Base-by-base conservation (phyloP, 2,888 invertebrate species). In the Microdon myrmicae region DNA sequence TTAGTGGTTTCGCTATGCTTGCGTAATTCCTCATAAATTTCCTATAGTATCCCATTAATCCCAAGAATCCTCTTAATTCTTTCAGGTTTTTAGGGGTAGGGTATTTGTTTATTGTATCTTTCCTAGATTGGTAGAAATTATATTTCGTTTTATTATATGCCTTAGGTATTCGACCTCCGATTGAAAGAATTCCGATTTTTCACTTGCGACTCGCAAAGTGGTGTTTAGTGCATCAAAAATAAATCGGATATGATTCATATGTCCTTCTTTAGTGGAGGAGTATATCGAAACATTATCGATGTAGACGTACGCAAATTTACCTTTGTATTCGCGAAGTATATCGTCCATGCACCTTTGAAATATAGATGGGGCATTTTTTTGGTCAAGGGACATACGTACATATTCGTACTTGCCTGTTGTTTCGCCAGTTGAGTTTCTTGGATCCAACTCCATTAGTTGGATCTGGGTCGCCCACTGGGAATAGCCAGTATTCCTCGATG, bases 1-100 rank as follows among this genome's bases (percentile, higher is more conserved):
- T 45, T 14, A 64, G 29, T 6, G 56, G 55, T 20, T 56, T 44
- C 10, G 29, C 38, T n/a, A 56, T 19, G 12, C 35, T 6, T n/a
- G 49, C 58, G 26, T 29, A 58, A 10, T 23, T 39, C 7, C 26
- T 28, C 12, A 59, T 45, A 14, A 29, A 29, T 20, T 44, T 44
- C 6, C 23, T 8, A 4, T 44, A 44, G 14, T 44, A 44, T 1
- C 32, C 13, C 2, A 37, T n/a, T 8, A 48, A 12, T 14, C 48
- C 48, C 14, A 48, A 9, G 10, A 48, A 48, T 28, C n/a, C 13
- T 22, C 38, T 2, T 2, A 48, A 12, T 17, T 48, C 48, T 8
- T 48, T 38, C 3, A 48, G 3, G 1, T 12, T 48, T 25, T 38
- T n/a, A 8, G 51, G 31, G 10, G 12, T 4, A 1, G 32, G 34